Percentiles rank a stretch among this genome's conserved stretches.
Conservation (phyloP, 1,140 invertebrate species). For the Drosophila setifemur region DNA sequence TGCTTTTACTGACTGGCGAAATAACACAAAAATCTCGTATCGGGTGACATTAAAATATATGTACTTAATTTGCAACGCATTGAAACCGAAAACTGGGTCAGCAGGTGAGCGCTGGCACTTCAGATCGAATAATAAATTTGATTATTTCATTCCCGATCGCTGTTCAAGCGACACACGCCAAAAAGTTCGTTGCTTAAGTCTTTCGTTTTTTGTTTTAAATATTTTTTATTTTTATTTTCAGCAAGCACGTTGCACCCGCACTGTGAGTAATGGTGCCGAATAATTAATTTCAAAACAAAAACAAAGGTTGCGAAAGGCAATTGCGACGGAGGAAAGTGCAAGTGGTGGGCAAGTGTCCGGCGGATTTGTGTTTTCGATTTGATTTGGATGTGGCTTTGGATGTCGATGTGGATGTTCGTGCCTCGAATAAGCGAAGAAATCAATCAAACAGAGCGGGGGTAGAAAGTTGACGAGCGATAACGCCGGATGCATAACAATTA, state of each 20-base stretch:
- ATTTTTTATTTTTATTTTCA: too few species aligned
- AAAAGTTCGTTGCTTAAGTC: constrained; percentile 65
- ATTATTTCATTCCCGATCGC: constrained; percentile 38
- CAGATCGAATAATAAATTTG: constrained; percentile 29
- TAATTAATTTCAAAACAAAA: constrained; percentile 57
- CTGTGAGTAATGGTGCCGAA: constrained; percentile 40
- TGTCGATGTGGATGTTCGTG: constrained; percentile 34
- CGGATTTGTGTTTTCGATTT: constrained; percentile 25
- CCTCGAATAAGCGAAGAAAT: constrained; percentile 43
- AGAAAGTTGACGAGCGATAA: constrained; percentile 46
- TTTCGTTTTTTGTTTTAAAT: constrained; percentile 67
- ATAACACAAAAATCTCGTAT: background rate
- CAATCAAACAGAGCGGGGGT: constrained; percentile 48
- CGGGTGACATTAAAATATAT: constrained; percentile 33
- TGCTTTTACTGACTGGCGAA: constrained; percentile 1
- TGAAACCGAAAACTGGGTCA: constrained; percentile 65
- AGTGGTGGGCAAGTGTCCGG: constrained; percentile 40
- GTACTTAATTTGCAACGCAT: constrained; percentile 28
- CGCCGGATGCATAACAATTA: constrained; percentile 48
- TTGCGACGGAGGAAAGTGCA: constrained; percentile 66
- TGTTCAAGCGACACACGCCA: constrained; percentile 8
- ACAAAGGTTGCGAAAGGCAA: constrained; percentile 47
- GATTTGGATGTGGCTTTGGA: constrained; percentile 1
- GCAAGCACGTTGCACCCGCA: constrained; percentile 50
- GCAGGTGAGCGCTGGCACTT: constrained; percentile 35